Conservation (phyloP, 2,113 vertebrate species). For the Pelusios castaneus region DNA sequence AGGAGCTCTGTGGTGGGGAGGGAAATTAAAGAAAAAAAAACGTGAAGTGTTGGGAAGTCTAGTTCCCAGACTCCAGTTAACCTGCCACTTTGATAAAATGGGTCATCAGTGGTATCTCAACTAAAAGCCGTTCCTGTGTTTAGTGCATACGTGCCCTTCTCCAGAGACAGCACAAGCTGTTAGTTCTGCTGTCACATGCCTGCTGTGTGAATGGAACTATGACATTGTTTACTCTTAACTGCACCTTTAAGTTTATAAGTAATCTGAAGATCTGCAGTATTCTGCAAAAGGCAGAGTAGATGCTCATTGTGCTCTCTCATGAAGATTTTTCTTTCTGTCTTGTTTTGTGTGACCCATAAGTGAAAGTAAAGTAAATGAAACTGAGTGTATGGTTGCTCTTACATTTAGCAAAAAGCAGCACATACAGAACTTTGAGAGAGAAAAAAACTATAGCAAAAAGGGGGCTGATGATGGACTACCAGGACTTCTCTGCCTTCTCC, state of each 20-base stretch:
- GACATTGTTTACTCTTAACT: neutral
- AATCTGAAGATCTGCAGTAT: neutral
- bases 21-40: neutral
- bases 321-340: neutral
- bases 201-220: neutral
- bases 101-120: constrained; percentile 27
- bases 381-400: neutral
- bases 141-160: neutral
- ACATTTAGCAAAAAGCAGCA: neutral
- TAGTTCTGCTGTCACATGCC: rapidly evolving
- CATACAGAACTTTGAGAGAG: neutral
- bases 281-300: neutral
- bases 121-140: constrained; percentile 23
- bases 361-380: neutral
- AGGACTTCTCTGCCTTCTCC: neutral
- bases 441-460: neutral
- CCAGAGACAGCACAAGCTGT: neutral
- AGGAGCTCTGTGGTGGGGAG: neutral
- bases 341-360: neutral
- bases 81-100: constrained; percentile 27
- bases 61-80: neutral
- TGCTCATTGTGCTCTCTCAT: neutral
- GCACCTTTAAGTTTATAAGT: neutral
- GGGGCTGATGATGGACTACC: neutral
- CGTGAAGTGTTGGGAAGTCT: neutral